Base-by-base conservation (phyloP, 2,113 vertebrate species). In the Syrmaticus mikado region DNA sequence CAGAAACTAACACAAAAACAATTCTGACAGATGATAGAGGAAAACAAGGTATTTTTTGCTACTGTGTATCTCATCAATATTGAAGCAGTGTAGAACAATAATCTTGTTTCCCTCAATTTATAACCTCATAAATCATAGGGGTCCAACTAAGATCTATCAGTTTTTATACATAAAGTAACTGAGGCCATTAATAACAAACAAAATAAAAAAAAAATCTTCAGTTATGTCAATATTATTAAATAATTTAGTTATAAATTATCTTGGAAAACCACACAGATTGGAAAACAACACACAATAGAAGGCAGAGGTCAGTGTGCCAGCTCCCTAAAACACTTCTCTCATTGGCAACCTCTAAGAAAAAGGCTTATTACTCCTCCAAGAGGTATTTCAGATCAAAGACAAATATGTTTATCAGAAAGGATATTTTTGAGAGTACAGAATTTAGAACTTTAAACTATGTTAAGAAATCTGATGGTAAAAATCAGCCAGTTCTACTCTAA, bases 401-500 rank as follows among this genome's bases (percentile, higher is more conserved):
- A 85, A 77, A 11, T 38, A 11, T 60, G 14, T 74, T 21, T 71
- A 67, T 57, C 66, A 84, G 52, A 75, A 72, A 82, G 46, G 25
- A 91, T 89, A 61, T 78, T 87, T 88, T 84, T 81, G 8, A 84
- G 46, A 93, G 14, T 61, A 75, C 21, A 75, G 52, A 75, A 84
- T 65, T 92, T 79, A 82, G 52, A 87, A 91, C 17, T 81, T 75
- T 75, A 92, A 90, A 84, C 61, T 89, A 32, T 72, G 36, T 75
- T 82, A 87, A 64, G 70, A 72, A 93, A 95, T 43, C 24, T 52
- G 75, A 13, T 78, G 67, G 57, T 66, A 93, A 87, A 78, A 89
- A 65, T 24, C 57, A 68, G 28, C 82, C 61, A 72, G 32, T 90
- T 85, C 66, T 93, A 61, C 57, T 72, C 50, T 41, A 95, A 84